Evolutionary conservation across 1,140 invertebrate species (phyloP).

Genomic region (Cylas formicarius): DNA sequence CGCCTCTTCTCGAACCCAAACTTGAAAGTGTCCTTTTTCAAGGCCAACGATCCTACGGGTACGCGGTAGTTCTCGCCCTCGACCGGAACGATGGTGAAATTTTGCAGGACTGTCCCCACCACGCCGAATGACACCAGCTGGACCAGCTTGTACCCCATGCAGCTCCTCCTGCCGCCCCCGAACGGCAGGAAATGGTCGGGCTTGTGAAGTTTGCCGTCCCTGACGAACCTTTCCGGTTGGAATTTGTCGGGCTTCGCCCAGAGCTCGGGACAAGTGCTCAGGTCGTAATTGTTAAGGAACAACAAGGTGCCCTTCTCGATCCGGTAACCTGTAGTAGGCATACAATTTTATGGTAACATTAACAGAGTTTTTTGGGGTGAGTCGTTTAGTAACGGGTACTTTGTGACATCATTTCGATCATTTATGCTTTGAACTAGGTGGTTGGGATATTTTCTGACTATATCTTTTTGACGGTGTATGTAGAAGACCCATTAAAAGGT

Average conservation of each 20-base stretch:
- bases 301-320: constrained; percentile 74
- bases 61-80: constrained; percentile 48
- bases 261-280: constrained; percentile 67
- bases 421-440: no score
- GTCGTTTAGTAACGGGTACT: no score
- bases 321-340: constrained; percentile 50
- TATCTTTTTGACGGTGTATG: no score
- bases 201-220: constrained; percentile 40
- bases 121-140: constrained; percentile 67
- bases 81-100: constrained; percentile 57
- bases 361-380: no score
- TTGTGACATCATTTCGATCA: no score
- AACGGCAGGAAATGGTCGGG: constrained; percentile 74
- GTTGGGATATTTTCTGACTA: no score
- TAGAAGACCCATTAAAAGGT: no score
- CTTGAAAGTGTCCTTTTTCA: constrained; percentile 57
- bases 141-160: constrained; percentile 80
- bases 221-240: constrained; percentile 65
- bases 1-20: constrained; percentile 37
- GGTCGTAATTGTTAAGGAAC: constrained; percentile 80
- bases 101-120: constrained; percentile 63
- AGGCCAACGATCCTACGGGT: constrained; percentile 57
- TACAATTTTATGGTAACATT: no score
- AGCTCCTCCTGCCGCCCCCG: constrained; percentile 77
- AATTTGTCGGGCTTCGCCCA: constrained; percentile 68